Evolutionary conservation across 1,140 invertebrate genomes (phyloP).

Genomic region (Eupeodes corollae): DNA sequence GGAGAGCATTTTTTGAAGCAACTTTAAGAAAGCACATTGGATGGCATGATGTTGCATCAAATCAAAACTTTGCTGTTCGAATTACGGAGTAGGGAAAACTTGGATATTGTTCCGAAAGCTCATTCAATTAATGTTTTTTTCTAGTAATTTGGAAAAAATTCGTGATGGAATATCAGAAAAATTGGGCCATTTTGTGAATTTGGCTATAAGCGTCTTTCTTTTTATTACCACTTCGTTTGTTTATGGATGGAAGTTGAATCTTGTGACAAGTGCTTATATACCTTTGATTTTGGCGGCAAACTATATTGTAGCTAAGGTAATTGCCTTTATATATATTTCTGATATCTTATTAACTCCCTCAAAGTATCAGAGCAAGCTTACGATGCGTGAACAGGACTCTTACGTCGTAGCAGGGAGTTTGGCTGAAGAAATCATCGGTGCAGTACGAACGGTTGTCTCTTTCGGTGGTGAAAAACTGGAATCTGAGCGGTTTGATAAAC

Average conservation of each 20-base stretch:
- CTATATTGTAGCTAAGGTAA: conserved; percentile 51
- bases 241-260: conserved; percentile 66
- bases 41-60: conserved; percentile 77
- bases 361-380: conserved; percentile 55
- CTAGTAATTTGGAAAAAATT: conserved; percentile 71
- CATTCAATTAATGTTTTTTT: conserved; percentile 6
- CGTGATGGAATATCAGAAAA: conserved; percentile 79
- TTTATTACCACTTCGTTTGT: conserved; percentile 56
- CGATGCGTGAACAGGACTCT: conserved; percentile 62
- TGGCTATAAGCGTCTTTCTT: conserved; percentile 45
- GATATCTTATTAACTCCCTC: background rate
- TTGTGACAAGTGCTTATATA: conserved; percentile 63
- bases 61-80: conserved; percentile 76
- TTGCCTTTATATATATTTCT: conserved; percentile 10
- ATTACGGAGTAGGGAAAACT: conserved; percentile 62
- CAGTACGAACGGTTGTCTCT: conserved; percentile 58
- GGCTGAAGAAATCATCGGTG: conserved; percentile 70
- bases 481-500: conserved; percentile 48
- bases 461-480: conserved; percentile 68
- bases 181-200: conserved; percentile 60
- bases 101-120: no score
- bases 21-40: conserved; percentile 78
- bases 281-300: conserved; percentile 60
- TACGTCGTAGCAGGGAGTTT: conserved; percentile 74
- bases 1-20: conserved; percentile 55